Percentiles rank a stretch among this genome's conserved stretches.
These are phyloP conservation scores for Brachionus paranguensis DNA, from an alignment of 1,140 invertebrate genomes.

Conservation along the genomic window DNA sequence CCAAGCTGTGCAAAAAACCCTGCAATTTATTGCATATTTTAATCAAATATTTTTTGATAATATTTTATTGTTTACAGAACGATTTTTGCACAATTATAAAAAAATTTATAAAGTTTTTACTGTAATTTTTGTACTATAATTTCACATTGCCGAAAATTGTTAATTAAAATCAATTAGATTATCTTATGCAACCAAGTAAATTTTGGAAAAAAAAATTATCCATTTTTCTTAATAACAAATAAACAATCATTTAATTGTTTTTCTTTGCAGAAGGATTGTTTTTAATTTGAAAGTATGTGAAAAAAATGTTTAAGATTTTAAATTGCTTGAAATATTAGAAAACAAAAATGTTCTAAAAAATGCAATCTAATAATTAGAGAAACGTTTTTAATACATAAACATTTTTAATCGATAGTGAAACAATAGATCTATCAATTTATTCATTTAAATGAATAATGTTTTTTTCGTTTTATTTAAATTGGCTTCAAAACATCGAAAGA, in stretches of 20 bases:
- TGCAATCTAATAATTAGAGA: background rate
- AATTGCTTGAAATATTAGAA: background rate
- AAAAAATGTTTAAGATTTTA: background rate
- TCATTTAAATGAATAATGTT: background rate
- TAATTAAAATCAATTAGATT: background rate
- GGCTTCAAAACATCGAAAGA: background rate
- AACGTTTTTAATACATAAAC: background rate
- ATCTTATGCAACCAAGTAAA: background rate
- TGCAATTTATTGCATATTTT: no score
- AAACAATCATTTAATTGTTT: background rate
- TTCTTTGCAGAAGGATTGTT: background rate
- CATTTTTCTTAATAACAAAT: no score
- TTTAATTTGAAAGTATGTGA: background rate
- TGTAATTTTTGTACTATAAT: no score
- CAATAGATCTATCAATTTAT: constrained; percentile 1
- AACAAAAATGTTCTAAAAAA: background rate
- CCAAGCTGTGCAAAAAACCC: no score
- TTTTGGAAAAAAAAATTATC: no score
- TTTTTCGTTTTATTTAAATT: background rate
- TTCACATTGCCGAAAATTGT: no score
- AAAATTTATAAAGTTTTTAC: no score
- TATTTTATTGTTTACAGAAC: no score
- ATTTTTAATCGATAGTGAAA: background rate
- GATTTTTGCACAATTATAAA: no score
- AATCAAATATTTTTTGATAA: no score